Base-by-base conservation (phyloP, 2,113 vertebrate species). In the Oreochromis tanganicae region DNA sequence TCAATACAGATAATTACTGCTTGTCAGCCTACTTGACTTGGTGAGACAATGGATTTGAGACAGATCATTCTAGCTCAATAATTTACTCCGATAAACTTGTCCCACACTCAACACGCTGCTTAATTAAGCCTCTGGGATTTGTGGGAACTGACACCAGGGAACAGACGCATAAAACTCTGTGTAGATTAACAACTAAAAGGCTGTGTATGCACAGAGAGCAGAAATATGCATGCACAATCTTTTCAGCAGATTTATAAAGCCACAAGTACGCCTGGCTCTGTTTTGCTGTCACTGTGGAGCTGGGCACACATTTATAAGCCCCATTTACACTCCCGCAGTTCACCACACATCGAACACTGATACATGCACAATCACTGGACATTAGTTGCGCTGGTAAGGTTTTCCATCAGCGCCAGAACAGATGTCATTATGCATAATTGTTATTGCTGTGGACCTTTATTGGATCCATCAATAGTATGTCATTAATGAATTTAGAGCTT, bases 111-210 rank as follows among this genome's bases (percentile, higher is more conserved):
- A 81, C 83, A 24, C 54, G 43, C 50, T 52, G 83, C 57, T 84
- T 95, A 94, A 95, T 95, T 93, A 93, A 91, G 61, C 93, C 88
- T 61, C 50, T 46, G 91, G 90, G 94, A 92, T 81, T 91, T 36
- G 81, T 80, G 56, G 50, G 71, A 84, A 84, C 85, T 63, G 87
- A 91, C 87, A 88, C 61, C 57, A 27, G 85, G 19, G 79, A 82
- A 36, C 41, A 61, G 34, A 61, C n/a, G 6, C 46, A 82, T 34
- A 59, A 54, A 80, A 80, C 56, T 71, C 75, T 16, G 9, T 2
- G 41, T 48, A 79, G 54, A 78, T 81, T 50, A 82, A 73, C 55
- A 75, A 79, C 75, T 52, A 50, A 88, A 87, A 68, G 29, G n/a
- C 61, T 71, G 36, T 73, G 17, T 71, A 34, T 11, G 7, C 32